Conservation (phyloP, 1,140 invertebrate species). For the Drosophila cardini region DNA sequence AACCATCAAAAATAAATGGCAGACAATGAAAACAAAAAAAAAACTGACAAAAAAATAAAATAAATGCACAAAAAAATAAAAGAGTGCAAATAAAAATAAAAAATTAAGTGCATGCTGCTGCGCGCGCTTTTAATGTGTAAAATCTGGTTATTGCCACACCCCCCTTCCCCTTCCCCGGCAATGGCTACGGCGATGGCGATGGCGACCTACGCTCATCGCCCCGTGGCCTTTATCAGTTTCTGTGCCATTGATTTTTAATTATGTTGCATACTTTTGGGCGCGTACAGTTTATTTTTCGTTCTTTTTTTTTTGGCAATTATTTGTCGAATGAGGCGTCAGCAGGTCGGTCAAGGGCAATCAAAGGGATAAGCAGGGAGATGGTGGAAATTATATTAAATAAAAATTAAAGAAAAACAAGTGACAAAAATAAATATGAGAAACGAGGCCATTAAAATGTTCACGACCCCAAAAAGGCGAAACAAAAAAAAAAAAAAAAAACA, state of each 20-base stretch:
- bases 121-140: conserved; percentile 68
- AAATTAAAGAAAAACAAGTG: conserved; percentile 80
- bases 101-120: conserved; percentile 28
- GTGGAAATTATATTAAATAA: conserved; percentile 72
- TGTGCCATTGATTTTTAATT: conserved; percentile 84
- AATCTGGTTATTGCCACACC: conserved; percentile 71
- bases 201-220: background rate
- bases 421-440: conserved; percentile 68
- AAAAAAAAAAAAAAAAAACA: conserved; percentile 20
- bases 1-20: conserved; percentile 81
- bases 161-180: conserved; percentile 16
- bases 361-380: background rate
- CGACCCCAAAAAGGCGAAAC: conserved; percentile 29
- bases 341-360: background rate
- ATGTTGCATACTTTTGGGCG: conserved; percentile 76
- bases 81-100: conserved; percentile 27
- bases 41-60: conserved; percentile 26
- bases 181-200: too few species aligned
- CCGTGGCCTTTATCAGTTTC: conserved; percentile 68
- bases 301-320: conserved; percentile 64
- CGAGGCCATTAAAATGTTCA: conserved; percentile 54
- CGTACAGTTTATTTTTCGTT: conserved; percentile 12
- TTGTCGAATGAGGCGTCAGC: conserved; percentile 61
- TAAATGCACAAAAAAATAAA: conserved; percentile 19
- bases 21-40: conserved; percentile 30